These are phyloP conservation scores for Romanogobio albipinnatus DNA, from an alignment of 2,113 vertebrate genomes.

Conservation along the genomic window DNA sequence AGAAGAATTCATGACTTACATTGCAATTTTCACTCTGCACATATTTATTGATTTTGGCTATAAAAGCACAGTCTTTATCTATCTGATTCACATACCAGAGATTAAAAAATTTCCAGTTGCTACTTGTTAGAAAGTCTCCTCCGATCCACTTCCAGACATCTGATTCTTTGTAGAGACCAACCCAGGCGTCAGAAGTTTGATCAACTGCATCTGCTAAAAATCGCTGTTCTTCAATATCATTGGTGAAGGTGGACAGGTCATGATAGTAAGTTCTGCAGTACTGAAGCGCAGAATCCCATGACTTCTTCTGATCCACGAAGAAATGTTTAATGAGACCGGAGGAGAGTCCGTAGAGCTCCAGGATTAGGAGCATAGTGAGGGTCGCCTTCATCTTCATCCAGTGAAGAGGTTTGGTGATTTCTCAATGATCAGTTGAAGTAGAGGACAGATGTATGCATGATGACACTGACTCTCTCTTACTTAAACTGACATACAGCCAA, in stretches of 20 bases:
- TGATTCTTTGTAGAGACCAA: neutral
- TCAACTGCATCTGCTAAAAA: neutral
- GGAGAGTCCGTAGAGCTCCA: slow-evolving; percentile 4
- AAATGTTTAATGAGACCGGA: neutral
- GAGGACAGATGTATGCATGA: neutral
- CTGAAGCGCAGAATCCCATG: neutral
- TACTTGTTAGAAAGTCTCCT: neutral
- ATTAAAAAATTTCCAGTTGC: too few species aligned
- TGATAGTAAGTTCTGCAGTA: neutral
- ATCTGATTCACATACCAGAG: too few species aligned
- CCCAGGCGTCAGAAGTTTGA: neutral
- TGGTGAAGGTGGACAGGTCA: neutral
- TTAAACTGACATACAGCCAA: slow-evolving; percentile 18
- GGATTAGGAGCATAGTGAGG: neutral
- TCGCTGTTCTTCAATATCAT: neutral
- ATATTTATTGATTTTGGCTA: too few species aligned
- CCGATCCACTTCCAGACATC: slow-evolving; percentile 23
- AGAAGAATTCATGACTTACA: neutral
- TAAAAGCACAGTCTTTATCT: neutral
- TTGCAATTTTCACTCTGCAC: neutral
- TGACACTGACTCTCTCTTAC: neutral
- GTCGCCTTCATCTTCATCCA: slow-evolving; percentile 13
- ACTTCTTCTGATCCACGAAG: neutral
- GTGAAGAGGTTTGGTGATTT: neutral
- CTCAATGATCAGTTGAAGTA: neutral